These are phyloP conservation scores for Dryomyza anilis DNA, from an alignment of 2,888 invertebrate species.

Conservation along the genomic window DNA sequence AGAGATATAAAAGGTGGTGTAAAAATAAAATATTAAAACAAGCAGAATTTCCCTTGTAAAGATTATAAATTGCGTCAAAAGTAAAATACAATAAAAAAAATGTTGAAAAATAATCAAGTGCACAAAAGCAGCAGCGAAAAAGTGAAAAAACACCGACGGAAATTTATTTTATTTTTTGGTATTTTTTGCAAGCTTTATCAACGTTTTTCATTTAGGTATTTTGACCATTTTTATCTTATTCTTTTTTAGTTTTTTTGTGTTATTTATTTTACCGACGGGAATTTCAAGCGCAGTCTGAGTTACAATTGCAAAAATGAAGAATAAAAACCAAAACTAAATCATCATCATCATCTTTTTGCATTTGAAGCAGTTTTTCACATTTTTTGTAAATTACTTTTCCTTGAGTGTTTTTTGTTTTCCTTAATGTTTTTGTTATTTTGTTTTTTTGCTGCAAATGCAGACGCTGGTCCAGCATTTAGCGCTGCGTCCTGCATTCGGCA, in stretches of 20 bases:
- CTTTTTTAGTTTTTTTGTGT: not conserved
- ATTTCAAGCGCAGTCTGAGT: not conserved
- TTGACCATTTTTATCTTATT: not conserved
- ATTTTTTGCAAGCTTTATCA: no score
- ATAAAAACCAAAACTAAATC: no score
- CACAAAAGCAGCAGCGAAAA: slow-evolving; percentile 11
- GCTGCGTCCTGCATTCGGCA: not conserved
- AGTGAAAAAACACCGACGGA: slow-evolving; percentile 13
- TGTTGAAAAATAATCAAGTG: not conserved
- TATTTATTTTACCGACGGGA: not conserved
- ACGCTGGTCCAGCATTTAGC: not conserved
- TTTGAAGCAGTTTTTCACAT: not conserved
- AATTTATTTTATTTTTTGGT: slow-evolving; percentile 22
- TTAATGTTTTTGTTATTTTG: not conserved
- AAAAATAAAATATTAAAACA: slow-evolving; percentile 5
- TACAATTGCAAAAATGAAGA: not conserved
- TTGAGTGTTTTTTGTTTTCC: not conserved
- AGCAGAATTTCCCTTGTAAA: slow-evolving; percentile 16
- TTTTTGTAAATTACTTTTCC: no score
- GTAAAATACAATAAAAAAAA: no score
- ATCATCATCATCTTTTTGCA: not conserved
- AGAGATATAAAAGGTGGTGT: no score
- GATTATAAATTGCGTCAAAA: not conserved
- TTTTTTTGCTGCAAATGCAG: not conserved
- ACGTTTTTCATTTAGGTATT: slow-evolving; percentile 18